A percentile compares a stretch with the other conserved stretches of the same genome.
Conservation (phyloP, 2,113 vertebrate species). For the Lasiurus borealis region DNA sequence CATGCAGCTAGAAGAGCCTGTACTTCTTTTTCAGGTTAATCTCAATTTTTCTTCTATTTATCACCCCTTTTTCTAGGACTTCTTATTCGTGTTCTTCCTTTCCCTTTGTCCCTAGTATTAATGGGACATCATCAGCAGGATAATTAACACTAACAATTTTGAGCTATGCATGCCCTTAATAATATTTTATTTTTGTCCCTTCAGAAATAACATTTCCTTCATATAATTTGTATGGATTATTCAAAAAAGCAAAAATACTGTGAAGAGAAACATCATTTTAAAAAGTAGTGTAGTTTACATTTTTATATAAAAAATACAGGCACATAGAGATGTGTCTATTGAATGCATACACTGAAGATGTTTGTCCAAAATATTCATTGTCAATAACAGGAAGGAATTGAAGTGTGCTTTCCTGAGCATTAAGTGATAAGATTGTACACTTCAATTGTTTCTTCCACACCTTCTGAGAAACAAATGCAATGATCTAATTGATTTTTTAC, state of each 20-base stretch:
- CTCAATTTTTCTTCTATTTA: constrained; percentile 60
- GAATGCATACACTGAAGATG: background rate
- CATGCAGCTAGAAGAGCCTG: background rate
- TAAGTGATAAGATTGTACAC: constrained; percentile 50
- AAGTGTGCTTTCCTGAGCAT: constrained; percentile 54
- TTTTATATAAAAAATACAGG: constrained; percentile 32
- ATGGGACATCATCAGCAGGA: constrained; percentile 15
- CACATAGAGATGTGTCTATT: background rate
- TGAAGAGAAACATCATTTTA: background rate
- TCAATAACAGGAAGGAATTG: constrained; percentile 5
- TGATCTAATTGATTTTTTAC: constrained; percentile 58
- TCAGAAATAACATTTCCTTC: background rate
- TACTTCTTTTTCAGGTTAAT: constrained; percentile 15
- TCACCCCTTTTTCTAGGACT: constrained; percentile 15
- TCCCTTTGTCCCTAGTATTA: background rate
- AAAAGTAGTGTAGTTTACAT: background rate
- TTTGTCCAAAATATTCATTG: background rate
- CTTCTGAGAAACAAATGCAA: constrained; percentile 36
- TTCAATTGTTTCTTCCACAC: background rate
- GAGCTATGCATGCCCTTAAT: background rate
- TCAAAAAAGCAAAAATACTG: background rate
- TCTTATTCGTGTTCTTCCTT: background rate
- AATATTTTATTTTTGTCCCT: background rate
- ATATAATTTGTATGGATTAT: background rate
- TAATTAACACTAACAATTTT: constrained; percentile 50